Base-by-base conservation (phyloP, 92 coral and sea anemone species). In the Porites cylindrica region DNA sequence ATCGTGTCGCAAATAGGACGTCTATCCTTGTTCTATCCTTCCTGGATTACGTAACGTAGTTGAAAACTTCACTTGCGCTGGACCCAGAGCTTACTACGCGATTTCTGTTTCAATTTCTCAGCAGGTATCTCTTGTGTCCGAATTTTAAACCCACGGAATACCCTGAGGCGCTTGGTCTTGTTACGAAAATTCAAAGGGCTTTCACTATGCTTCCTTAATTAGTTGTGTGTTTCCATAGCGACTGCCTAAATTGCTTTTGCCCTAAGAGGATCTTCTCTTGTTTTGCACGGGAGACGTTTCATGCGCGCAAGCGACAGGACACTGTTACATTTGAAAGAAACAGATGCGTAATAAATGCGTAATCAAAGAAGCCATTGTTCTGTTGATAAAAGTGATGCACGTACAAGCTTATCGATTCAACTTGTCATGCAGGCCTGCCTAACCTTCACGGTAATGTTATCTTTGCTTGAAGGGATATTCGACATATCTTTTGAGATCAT, bases 121-220 rank as follows among this genome's bases (percentile, higher is more conserved):
- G 3, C 52, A 9, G 8, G 8, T 9, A 19, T 19, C n/a, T 14
- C 13, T 8, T 10, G 23, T 6, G 23, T 19, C 50, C n/a, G 50
- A 50, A 24, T 51, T 14, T 19, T 12, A 80, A 80, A 66, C 23
- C 38, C 8, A 51, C 23, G 7, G 20, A 17, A 13, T 68, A 51
- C 66, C 85, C 54, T 8, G n/a, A 59, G 76, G 85, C 72, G 17
- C 24, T 23, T 52, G 63, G 50, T 38, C n/a, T 76, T 54, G 67
- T 58, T 10, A 32, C 65, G 80, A 76, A 76, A 59, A 80, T 19
- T 7, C n/a, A 1, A 24, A 38, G 51, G 43, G 47, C 47, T 38
- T 38, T 38, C 4, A 38, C 65, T 5, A 47, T 62, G 50, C 72
- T 17, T 10, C 50, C 53, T 23, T 51, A 20, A 64, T 64, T 60